Base-by-base conservation (phyloP, 2,888 invertebrate genomes). In the Aporophyla nigra region DNA sequence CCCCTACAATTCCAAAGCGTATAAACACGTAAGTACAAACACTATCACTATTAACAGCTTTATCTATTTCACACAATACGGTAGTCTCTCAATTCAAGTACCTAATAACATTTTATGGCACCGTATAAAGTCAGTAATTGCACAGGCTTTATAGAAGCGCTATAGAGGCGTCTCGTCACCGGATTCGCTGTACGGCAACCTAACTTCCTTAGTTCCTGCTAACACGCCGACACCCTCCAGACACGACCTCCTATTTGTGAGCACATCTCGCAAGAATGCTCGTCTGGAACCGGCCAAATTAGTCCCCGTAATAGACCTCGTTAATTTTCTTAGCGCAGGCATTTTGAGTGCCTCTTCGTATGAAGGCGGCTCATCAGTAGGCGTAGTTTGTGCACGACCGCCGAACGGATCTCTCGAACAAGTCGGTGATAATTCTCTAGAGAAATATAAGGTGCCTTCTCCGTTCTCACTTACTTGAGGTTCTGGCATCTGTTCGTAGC, bases 281-380 rank as follows among this genome's bases (percentile, higher is more conserved):
- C 96, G 92, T 72, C 97, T 94, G n/a, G 96, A 92, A 53, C 96
- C 96, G n/a, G 94, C 96, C 74, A 97, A 91, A 84, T 97, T 97
- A 61, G 97, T 97, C 46, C 97, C 97, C 1, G 97, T 97, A 69
- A 97, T 96, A 5, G 97, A 97, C 83, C 97, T 95, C 9, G 97
- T 97, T 63, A 97, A 92, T 85, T 97, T 96, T 58, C 97, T 95
- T 21, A 97, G 91, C 1, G 97, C 97, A 27, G 97, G 97, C 81
- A 97, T 95, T 88, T 97, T 97, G 53, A 98, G 93, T 0, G 98
- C 98, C 87, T 98, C 97, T 90, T 97, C 98, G 86, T 97, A 98
- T 46, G 97, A 95, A 3, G 98, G 98, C 0, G 98, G 97, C 78
- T 97, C 97, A 75, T 97, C 97, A 43, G 97, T 97, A 0, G 97